Conservation (phyloP, 2,888 invertebrate genomes). For the Troglohyphantes excavatus region DNA sequence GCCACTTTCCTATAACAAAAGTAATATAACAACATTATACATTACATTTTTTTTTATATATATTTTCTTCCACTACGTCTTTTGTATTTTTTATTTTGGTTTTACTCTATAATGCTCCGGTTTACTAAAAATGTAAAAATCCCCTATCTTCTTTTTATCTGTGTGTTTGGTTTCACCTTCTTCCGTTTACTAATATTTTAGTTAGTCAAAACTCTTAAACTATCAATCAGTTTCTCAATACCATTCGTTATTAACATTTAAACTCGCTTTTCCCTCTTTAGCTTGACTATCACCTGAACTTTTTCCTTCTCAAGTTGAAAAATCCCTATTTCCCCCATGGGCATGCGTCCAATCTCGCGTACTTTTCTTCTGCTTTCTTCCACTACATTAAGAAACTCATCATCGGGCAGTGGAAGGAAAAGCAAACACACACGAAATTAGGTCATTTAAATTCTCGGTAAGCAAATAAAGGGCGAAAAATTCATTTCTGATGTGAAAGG, state of each 20-base stretch:
- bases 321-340: not conserved
- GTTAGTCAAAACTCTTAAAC: too few species aligned
- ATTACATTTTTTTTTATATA: too few species aligned
- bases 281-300: constrained; percentile 21
- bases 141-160: too few species aligned
- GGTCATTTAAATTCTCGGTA: constrained; percentile 54
- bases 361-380: not conserved
- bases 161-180: too few species aligned
- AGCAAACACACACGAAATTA: constrained; percentile 37
- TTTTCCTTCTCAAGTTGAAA: not conserved
- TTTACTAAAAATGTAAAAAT: too few species aligned
- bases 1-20: too few species aligned
- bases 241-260: constrained; percentile 4
- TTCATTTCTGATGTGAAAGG: not conserved
- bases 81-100: too few species aligned
- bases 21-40: too few species aligned
- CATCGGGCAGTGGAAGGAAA: not conserved
- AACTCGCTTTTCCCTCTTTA: not conserved
- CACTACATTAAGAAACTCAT: constrained; percentile 40
- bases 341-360: constrained; percentile 26
- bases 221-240: not conserved
- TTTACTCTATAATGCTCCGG: too few species aligned
- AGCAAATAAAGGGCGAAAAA: constrained; percentile 21
- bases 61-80: too few species aligned
- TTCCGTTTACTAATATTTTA: too few species aligned